These are phyloP conservation scores for Papilio dardanus DNA, from an alignment of 1,140 invertebrate genomes.

Conservation along the genomic window DNA sequence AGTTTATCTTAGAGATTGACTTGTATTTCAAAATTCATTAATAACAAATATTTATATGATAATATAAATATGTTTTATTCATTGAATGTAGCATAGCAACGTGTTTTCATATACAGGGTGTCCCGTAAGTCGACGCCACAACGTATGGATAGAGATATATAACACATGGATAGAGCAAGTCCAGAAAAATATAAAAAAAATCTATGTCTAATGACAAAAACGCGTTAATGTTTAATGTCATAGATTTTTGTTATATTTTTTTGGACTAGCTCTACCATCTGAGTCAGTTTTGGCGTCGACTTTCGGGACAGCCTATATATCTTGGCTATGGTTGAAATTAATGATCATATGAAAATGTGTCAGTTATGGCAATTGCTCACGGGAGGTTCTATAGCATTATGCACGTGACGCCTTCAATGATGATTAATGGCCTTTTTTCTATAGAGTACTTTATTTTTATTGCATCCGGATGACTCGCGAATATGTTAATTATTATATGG, in stretches of 20 bases:
- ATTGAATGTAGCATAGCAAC: background rate
- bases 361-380: constrained; percentile 19
- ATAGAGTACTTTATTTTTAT: constrained; percentile 18
- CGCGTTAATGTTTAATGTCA: too few relatives aligned
- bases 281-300: too few relatives aligned
- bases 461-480: constrained; percentile 8
- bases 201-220: too few relatives aligned
- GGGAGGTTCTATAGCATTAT: background rate
- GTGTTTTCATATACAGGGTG: background rate
- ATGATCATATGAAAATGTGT: background rate
- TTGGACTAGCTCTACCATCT: too few relatives aligned
- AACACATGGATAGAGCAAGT: too few relatives aligned
- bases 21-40: background rate
- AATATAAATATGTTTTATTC: too few relatives aligned
- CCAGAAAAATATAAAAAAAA: too few relatives aligned
- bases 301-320: too few relatives aligned
- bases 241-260: too few relatives aligned
- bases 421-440: background rate
- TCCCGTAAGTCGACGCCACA: too few relatives aligned
- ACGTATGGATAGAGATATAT: too few relatives aligned
- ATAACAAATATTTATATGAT: too few relatives aligned
- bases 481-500: constrained; percentile 4
- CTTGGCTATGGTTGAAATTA: background rate
- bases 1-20: background rate
- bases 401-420: background rate